These are phyloP conservation scores for Microtus richardsoni DNA, from an alignment of 2,113 vertebrate species.

Conservation along the genomic window DNA sequence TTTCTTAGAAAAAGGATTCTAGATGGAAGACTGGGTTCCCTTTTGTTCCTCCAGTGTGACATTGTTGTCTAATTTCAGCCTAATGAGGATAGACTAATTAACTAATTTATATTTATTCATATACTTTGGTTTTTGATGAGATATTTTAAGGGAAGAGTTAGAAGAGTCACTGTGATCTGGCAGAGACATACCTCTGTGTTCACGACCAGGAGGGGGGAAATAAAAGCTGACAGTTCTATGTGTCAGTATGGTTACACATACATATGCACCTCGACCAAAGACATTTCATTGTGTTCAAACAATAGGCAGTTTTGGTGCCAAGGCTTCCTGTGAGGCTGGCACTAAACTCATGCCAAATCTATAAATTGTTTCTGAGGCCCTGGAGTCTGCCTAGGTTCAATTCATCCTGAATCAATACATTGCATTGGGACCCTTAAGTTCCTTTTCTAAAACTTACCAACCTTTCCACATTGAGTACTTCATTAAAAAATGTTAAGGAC, in stretches of 20 bases:
- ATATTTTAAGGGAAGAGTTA: not conserved
- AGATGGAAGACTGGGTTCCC: not conserved
- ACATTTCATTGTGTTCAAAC: not conserved
- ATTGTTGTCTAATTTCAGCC: constrained; percentile 29
- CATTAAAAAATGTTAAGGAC: constrained; percentile 42
- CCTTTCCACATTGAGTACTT: not conserved
- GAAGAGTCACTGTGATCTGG: constrained; percentile 7
- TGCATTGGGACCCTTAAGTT: not conserved
- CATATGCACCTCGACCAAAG: not conserved
- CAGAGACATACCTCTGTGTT: not conserved
- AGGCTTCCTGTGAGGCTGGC: not conserved
- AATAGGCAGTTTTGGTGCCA: not conserved
- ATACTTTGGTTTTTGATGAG: constrained; percentile 51
- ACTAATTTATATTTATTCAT: not conserved
- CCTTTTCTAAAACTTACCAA: constrained; percentile 21
- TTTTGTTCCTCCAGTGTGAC: not conserved
- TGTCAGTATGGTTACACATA: accelerated
- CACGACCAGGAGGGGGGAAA: not conserved
- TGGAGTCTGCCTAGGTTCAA: not conserved
- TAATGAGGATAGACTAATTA: constrained; percentile 23
- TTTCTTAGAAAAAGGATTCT: constrained; percentile 47
- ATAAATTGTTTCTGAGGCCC: not conserved
- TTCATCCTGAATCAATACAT: constrained; percentile 28
- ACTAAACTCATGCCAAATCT: not conserved
- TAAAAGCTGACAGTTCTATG: not conserved